A percentile compares a stretch with the other conserved stretches of the same genome.
Conservation (phyloP, 1,140 invertebrate species). For the Rhagoletis zephyria region DNA sequence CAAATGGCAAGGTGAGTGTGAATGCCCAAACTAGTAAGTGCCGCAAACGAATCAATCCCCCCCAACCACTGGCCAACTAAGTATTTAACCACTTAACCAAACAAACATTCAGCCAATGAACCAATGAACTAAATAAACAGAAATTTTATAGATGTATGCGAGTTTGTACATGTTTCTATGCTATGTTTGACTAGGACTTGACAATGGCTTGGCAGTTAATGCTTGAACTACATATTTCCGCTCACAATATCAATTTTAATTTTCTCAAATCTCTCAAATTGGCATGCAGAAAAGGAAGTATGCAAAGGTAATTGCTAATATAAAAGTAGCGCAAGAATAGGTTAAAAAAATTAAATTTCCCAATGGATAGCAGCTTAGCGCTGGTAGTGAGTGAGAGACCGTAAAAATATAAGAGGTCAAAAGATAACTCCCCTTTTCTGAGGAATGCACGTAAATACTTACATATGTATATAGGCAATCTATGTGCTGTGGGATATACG, state of each 20-base stretch:
- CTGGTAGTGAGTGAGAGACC: too few species aligned
- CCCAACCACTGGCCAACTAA: neutral
- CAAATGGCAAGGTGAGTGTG: constrained; percentile 83
- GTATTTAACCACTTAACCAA: neutral
- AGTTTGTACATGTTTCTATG: neutral
- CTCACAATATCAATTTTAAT: neutral
- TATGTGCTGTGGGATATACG: too few species aligned
- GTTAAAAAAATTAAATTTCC: too few species aligned
- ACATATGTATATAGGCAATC: too few species aligned
- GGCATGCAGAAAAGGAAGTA: too few species aligned
- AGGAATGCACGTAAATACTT: too few species aligned
- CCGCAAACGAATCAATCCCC: neutral
- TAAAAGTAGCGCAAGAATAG: too few species aligned
- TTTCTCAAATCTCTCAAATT: neutral
- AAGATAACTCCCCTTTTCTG: too few species aligned
- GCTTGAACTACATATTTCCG: neutral
- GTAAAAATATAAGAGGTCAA: too few species aligned
- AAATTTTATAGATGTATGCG: neutral
- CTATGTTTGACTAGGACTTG: too few species aligned
- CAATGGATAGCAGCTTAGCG: too few species aligned
- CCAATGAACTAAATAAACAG: neutral
- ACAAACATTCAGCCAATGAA: neutral
- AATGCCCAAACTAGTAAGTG: neutral
- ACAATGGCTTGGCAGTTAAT: neutral
- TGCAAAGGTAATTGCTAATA: too few species aligned